Conservation (phyloP, 2,888 invertebrate species). For the Agriopis marginaria region DNA sequence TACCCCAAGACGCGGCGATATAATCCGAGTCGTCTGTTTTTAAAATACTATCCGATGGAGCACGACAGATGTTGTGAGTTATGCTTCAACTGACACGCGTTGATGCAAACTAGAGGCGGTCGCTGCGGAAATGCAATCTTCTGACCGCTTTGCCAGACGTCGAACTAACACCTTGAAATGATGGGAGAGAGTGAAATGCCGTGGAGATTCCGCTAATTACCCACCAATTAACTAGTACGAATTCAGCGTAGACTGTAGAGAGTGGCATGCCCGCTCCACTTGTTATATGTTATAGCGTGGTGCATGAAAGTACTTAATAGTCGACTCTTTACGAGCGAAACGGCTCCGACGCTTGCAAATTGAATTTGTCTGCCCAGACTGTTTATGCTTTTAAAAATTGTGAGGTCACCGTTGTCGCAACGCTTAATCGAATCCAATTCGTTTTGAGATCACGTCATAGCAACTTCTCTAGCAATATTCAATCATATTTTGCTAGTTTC, state of each 20-base stretch:
- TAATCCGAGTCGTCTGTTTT: constrained; percentile 7
- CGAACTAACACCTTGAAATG: constrained; percentile 38
- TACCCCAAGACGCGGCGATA: neutral
- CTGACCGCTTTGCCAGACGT: constrained; percentile 44
- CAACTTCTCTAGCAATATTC: constrained; percentile 7
- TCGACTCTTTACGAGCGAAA: constrained; percentile 68
- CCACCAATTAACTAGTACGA: constrained; percentile 78
- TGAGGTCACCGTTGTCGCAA: constrained; percentile 33
- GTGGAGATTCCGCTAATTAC: constrained; percentile 73
- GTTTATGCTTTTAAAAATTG: constrained; percentile 48
- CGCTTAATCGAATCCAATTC: constrained; percentile 27
- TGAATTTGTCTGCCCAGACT: constrained; percentile 52
- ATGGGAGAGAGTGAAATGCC: constrained; percentile 75
- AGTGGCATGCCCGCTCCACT: constrained; percentile 83
- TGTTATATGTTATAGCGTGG: constrained; percentile 80
- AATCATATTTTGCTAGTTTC: constrained; percentile 7
- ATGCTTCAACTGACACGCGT: constrained; percentile 45
- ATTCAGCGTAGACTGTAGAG: constrained; percentile 81
- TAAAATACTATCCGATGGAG: constrained; percentile 9
- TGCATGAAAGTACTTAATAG: constrained; percentile 78
- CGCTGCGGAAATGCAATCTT: constrained; percentile 54
- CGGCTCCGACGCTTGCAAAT: constrained; percentile 57
- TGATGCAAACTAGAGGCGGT: constrained; percentile 46
- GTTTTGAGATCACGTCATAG: constrained; percentile 18
- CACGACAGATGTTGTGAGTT: constrained; percentile 38